Evolutionary conservation across 1,140 invertebrate species (phyloP).

Genomic region (Ceratina calcarata): DNA sequence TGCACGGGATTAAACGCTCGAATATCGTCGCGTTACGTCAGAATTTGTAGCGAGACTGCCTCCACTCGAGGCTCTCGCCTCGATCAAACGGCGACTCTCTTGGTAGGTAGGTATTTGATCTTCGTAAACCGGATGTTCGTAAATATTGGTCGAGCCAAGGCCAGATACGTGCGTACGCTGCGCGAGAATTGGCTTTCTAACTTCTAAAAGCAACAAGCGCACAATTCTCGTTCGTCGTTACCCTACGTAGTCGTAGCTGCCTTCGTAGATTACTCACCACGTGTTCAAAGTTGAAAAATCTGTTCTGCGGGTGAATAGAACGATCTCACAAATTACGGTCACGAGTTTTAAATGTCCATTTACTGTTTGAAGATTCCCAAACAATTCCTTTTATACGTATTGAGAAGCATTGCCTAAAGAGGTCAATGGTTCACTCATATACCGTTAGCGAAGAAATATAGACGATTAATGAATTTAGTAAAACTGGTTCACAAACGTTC

Average conservation of each 20-base stretch:
- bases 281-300: not conserved
- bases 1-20: not conserved
- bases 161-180: slow-evolving; percentile 47
- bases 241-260: slow-evolving; percentile 41
- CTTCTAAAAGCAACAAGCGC: slow-evolving; percentile 57
- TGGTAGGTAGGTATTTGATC: slow-evolving; percentile 34
- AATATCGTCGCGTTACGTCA: slow-evolving; percentile 4
- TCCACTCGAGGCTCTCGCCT: no score
- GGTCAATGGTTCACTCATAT: no score
- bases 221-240: slow-evolving; percentile 61
- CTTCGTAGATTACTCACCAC: slow-evolving; percentile 19
- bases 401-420: no score
- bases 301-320: no score
- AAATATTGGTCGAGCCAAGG: slow-evolving; percentile 61
- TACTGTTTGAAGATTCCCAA: no score
- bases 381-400: no score
- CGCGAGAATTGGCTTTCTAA: slow-evolving; percentile 62
- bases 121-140: slow-evolving; percentile 52
- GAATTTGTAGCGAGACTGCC: not conserved
- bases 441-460: no score
- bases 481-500: no score
- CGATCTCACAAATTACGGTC: no score
- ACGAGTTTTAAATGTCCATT: no score
- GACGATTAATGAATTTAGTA: no score
- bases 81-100: slow-evolving; percentile 18